These are phyloP conservation scores for Phania funesta DNA, from an alignment of 2,888 invertebrate species.

Conservation along the genomic window DNA sequence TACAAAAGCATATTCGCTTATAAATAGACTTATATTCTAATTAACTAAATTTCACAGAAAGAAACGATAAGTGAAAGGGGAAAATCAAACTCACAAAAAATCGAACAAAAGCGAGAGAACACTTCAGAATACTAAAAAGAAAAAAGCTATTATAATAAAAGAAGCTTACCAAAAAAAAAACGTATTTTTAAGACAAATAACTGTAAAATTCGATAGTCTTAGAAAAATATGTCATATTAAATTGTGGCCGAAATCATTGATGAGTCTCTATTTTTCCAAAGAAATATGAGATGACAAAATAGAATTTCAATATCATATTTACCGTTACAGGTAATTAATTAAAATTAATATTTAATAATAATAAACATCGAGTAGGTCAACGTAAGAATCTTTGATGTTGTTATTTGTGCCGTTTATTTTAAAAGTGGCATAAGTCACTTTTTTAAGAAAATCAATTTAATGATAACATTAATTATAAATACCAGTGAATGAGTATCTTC, in stretches of 20 bases:
- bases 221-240: conserved; percentile 3
- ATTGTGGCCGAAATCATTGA: background rate
- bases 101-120: background rate
- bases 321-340: background rate
- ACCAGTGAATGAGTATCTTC: no score
- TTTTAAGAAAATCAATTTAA: background rate
- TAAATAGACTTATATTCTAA: no score
- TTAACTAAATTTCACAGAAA: no score
- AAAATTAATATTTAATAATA: background rate
- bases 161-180: background rate
- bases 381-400: background rate
- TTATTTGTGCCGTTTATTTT: background rate
- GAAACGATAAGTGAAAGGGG: no score
- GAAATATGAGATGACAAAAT: background rate
- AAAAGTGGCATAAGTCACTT: background rate
- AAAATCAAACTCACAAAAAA: no score
- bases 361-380: conserved; percentile 4
- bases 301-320: no score
- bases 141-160: background rate
- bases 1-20: no score
- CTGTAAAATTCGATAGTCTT: conserved; percentile 1
- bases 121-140: background rate
- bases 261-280: background rate
- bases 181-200: background rate
- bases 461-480: no score